Conservation (phyloP, 2,113 vertebrate genomes). For the Saccopteryx leptura region DNA sequence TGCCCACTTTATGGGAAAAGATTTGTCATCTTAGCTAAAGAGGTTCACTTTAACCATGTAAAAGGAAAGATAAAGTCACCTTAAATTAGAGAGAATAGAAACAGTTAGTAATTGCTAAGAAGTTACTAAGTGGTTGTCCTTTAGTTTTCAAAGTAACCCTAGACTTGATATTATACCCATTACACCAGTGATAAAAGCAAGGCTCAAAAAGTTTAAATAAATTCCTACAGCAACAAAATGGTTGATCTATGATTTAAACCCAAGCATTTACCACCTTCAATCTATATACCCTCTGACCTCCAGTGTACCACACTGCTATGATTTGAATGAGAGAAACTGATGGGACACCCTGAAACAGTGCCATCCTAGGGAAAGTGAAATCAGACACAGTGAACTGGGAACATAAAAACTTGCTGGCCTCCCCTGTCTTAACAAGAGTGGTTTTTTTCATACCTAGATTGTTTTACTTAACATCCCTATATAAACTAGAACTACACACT, state of each 20-base stretch:
- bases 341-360: not conserved
- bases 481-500: not conserved
- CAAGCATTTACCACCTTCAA: not conserved
- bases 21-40: not conserved
- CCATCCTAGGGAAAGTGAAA: not conserved
- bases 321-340: not conserved
- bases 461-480: not conserved
- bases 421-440: not conserved
- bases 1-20: not conserved
- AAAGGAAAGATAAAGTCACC: conserved; percentile 8
- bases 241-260: conserved; percentile 6
- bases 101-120: not conserved
- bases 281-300: not conserved
- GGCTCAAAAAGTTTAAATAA: not conserved
- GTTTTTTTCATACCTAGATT: not conserved
- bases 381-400: not conserved
- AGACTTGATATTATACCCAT: not conserved
- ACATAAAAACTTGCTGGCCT: not conserved
- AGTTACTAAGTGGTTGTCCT: not conserved
- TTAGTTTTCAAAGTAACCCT: conserved; percentile 8
- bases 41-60: not conserved
- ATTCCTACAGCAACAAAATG: not conserved
- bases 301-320: not conserved
- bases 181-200: not conserved
- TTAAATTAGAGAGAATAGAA: not conserved